Base-by-base conservation (phyloP, 1,140 invertebrate species). In the Ptiloglossa arizonensis region DNA sequence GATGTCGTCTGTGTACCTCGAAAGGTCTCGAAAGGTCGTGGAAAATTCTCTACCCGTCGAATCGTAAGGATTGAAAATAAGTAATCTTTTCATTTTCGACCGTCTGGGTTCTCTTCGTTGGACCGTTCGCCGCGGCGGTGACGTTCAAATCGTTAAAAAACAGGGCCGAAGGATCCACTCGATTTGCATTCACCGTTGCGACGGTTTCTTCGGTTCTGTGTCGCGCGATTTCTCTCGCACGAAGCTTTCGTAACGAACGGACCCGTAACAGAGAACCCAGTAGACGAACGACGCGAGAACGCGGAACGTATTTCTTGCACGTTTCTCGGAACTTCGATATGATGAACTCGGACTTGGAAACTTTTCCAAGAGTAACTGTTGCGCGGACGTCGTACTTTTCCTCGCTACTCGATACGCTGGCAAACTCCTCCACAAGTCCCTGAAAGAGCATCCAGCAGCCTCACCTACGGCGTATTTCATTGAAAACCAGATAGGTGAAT, bases 311-410 rank as follows among this genome's bases (percentile, higher is more conserved):
- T 83, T 83, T 83, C 81, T 80, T 56, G 80, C 81, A 83, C 81
- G 81, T 83, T 46, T 50, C 70, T 9, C 22, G 59, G 67, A 83
- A 83, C 69, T 83, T 77, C 72, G 63, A 80, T 83, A 83, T 75
- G 82, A 83, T 83, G 82, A 83, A 83, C 81, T 70, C 52, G 56
- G 59, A 68, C 70, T 66, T 66, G 22, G 73, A 54, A 83, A 83
- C 50, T 74, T 82, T 54, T 57, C 27, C 27, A 17, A 38, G 68
- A 54, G 81, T 63, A 83, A 79, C 69, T 79, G 52, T 72, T 78
- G 70, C 81, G 70, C 70, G 46, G 48, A 35, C 44, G 24, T 52
- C 64, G 54, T 54, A 68, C 82, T 82, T 77, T 72, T 74, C 29
- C 75, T 56, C 52, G 68, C 68, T 62, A 78, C 80, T 82, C 69